Evolutionary conservation across 1,140 invertebrate species (phyloP).

Genomic region (Leptestheria dahalacensis): DNA sequence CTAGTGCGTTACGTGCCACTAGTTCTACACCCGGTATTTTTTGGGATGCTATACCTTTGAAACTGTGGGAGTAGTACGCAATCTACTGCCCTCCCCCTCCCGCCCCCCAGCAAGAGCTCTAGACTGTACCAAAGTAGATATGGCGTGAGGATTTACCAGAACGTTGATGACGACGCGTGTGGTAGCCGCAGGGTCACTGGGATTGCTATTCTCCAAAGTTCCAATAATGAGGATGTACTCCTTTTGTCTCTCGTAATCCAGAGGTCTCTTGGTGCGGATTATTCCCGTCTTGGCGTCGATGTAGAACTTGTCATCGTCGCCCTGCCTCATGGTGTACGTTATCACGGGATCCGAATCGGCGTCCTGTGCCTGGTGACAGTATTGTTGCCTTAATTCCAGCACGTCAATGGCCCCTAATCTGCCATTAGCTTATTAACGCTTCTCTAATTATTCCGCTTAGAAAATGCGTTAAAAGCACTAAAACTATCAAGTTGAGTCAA

Average conservation of each 20-base stretch:
- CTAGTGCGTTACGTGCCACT: too few relatives aligned
- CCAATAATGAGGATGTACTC: conserved; percentile 60
- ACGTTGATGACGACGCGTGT: conserved; percentile 60
- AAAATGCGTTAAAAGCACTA: too few relatives aligned
- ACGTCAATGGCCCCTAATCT: too few relatives aligned
- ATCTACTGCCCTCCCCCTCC: background rate
- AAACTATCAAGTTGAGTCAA: too few relatives aligned
- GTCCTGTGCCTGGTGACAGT: conserved; percentile 43
- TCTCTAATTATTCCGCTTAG: too few relatives aligned
- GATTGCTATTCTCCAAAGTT: conserved; percentile 58
- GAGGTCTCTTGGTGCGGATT: conserved; percentile 51
- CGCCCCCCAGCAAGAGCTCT: background rate
- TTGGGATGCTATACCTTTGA: too few relatives aligned
- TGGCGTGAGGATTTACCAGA: too few relatives aligned
- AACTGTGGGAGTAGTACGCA: too few relatives aligned
- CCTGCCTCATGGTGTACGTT: conserved; percentile 68
- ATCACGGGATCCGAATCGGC: conserved; percentile 58
- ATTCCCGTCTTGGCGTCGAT: conserved; percentile 62
- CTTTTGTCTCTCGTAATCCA: conserved; percentile 61
- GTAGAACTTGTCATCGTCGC: conserved; percentile 59
- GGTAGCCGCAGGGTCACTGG: conserved; percentile 46
- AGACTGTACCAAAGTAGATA: too few relatives aligned
- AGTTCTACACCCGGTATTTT: too few relatives aligned
- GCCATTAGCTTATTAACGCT: too few relatives aligned
- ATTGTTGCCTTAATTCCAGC: too few relatives aligned